Evolutionary conservation across 2,888 invertebrate species (phyloP).

Genomic region (Sympetrum striolatum): DNA sequence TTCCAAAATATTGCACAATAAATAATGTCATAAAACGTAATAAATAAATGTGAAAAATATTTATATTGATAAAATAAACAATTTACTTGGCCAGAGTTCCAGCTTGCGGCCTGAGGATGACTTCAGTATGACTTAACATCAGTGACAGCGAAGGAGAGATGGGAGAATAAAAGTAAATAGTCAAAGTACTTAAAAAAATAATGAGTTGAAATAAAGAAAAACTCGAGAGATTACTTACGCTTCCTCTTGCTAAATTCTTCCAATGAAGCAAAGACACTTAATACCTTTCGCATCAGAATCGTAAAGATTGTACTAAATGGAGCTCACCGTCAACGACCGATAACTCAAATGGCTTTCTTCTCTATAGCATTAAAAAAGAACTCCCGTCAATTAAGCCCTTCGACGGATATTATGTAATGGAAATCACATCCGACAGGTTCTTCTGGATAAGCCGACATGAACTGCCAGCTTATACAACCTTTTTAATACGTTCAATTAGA

Average conservation of each 20-base stretch:
- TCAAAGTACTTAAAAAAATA: no score
- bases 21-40: no score
- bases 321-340: background rate
- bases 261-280: background rate
- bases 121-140: background rate
- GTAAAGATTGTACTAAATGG: conserved; percentile 1
- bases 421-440: background rate
- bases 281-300: background rate
- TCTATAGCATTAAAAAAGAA: background rate
- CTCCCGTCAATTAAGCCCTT: background rate
- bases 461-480: background rate
- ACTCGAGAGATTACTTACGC: background rate
- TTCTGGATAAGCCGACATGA: background rate
- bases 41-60: no score
- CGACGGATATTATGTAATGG: background rate
- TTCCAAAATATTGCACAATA: no score
- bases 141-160: background rate
- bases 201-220: background rate
- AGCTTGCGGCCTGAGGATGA: no score
- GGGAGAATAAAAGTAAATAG: background rate
- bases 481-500: background rate
- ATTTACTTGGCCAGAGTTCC: no score
- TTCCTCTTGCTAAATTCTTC: background rate
- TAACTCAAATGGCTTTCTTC: background rate
- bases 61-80: no score